Percentiles rank a stretch among this genome's conserved stretches.
Conservation (phyloP, 2,113 vertebrate species). For the Garra rufa region DNA sequence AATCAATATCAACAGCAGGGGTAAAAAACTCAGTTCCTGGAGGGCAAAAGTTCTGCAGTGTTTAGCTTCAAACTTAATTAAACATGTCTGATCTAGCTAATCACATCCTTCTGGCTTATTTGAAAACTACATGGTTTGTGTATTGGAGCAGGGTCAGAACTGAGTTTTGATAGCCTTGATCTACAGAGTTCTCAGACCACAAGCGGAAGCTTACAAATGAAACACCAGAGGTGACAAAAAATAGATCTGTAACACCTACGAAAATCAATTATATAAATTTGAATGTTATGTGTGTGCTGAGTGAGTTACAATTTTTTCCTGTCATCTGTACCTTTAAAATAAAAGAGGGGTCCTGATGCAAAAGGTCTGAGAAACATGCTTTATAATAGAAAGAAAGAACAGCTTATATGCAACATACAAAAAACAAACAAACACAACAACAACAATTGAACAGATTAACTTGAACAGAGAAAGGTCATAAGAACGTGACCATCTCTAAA, state of each 20-base stretch:
- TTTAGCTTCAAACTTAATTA: not conserved
- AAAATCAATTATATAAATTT: not conserved
- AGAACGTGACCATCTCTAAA: slow-evolving; percentile 5
- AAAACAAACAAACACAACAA: too few relatives aligned
- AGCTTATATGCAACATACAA: too few relatives aligned
- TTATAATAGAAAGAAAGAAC: too few relatives aligned
- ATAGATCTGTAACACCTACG: not conserved
- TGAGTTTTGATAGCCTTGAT: not conserved
- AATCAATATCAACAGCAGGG: not conserved
- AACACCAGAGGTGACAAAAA: too few relatives aligned
- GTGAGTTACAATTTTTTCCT: not conserved
- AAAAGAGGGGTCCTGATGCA: not conserved
- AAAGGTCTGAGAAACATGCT: slow-evolving; percentile 22
- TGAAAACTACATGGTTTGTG: not conserved
- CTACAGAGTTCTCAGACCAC: not conserved
- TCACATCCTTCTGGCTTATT: not conserved
- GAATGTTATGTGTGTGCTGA: not conserved
- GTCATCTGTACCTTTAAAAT: not conserved
- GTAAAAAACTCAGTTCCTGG: not conserved
- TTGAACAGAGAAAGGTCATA: slow-evolving; percentile 10
- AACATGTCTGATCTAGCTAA: too few relatives aligned
- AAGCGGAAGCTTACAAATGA: not conserved
- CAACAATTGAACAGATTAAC: not conserved
- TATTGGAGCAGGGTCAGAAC: not conserved
- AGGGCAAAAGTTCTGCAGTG: too few relatives aligned